phyloP scores from a whole-genome alignment of 2,113 vertebrate genomes.

The Salvelinus fontinalis region DNA sequence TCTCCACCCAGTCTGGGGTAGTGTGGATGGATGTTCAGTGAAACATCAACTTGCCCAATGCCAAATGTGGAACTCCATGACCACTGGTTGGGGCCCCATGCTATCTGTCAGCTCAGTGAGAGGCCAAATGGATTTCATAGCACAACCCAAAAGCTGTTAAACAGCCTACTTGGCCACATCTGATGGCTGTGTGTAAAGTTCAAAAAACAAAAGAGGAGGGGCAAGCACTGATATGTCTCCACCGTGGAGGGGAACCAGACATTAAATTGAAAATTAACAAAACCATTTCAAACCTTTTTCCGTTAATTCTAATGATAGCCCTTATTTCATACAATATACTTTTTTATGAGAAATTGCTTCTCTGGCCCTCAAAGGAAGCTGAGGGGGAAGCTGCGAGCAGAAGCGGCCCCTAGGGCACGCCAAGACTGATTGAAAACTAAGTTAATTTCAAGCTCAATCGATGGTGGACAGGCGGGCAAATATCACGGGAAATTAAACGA shows the following conservation, averaged over 20 bases:
- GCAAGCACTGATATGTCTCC: conserved; percentile 23
- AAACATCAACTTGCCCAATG: conserved; percentile 53
- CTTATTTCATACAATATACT: conserved; percentile 71
- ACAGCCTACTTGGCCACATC: conserved; percentile 51
- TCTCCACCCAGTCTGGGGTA: conserved; percentile 28
- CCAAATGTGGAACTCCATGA: conserved; percentile 13
- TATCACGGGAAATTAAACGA: conserved; percentile 99
- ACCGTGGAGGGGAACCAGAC: conserved; percentile 11
- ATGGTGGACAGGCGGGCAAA: conserved; percentile 99
- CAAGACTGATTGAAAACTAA: conserved; percentile 99
- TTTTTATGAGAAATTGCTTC: conserved; percentile 90
- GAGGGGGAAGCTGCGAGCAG: conserved; percentile 79
- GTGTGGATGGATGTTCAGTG: conserved; percentile 29
- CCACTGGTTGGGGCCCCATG: conserved; percentile 35
- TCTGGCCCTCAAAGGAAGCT: conserved; percentile 78
- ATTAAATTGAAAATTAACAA: conserved; percentile 72
- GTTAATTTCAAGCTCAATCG: conserved; percentile 99
- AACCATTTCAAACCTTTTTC: conserved; percentile 61
- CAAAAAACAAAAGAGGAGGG: conserved; percentile 23
- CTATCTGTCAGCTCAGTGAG: conserved; percentile 44
- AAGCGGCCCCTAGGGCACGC: conserved; percentile 91
- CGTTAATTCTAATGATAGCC: conserved; percentile 70
- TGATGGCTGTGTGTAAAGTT: conserved; percentile 54
- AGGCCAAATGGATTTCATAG: conserved; percentile 58
- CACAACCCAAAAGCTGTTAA: conserved; percentile 59